phyloP scores from a whole-genome alignment of 2,888 invertebrate species.

The Acanthosepion esculentum region DNA sequence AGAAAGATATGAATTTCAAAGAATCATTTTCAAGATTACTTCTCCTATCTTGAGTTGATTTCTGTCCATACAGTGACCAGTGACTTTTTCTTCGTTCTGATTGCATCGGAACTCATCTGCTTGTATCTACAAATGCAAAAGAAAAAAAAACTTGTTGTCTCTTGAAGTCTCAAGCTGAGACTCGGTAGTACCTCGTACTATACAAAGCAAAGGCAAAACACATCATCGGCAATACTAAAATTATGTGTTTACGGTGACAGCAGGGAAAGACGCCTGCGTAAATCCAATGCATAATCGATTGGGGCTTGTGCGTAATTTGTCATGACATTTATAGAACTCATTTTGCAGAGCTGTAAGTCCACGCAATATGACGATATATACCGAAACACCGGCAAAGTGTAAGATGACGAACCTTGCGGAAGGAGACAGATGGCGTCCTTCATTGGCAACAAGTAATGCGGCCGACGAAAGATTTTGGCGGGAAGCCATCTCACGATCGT shows the following conservation, averaged over 20 bases:
- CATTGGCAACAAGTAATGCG: not conserved
- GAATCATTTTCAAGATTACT: too few relatives aligned
- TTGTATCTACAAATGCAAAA: not conserved
- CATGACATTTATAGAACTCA: constrained; percentile 4
- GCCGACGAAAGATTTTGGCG: not conserved
- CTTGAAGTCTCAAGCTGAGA: too few relatives aligned
- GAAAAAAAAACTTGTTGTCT: not conserved
- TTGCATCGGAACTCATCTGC: too few relatives aligned
- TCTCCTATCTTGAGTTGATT: too few relatives aligned
- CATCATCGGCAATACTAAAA: not conserved
- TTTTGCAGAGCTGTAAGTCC: not conserved
- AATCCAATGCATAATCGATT: constrained; percentile 18
- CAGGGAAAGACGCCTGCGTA: not conserved
- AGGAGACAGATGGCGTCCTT: not conserved
- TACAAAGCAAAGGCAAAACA: not conserved
- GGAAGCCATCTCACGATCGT: not conserved
- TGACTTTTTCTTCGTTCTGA: too few relatives aligned
- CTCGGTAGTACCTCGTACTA: too few relatives aligned
- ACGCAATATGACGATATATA: constrained; percentile 33
- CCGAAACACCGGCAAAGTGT: constrained; percentile 5
- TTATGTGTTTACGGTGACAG: not conserved
- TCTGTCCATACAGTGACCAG: too few relatives aligned
- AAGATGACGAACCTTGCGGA: not conserved
- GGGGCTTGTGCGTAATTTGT: not conserved
- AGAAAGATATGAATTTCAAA: too few relatives aligned